Percentiles rank a stretch among this genome's conserved stretches.
These are phyloP conservation scores for Perca fluviatilis DNA, from an alignment of 2,113 vertebrate species.

Conservation along the genomic window DNA sequence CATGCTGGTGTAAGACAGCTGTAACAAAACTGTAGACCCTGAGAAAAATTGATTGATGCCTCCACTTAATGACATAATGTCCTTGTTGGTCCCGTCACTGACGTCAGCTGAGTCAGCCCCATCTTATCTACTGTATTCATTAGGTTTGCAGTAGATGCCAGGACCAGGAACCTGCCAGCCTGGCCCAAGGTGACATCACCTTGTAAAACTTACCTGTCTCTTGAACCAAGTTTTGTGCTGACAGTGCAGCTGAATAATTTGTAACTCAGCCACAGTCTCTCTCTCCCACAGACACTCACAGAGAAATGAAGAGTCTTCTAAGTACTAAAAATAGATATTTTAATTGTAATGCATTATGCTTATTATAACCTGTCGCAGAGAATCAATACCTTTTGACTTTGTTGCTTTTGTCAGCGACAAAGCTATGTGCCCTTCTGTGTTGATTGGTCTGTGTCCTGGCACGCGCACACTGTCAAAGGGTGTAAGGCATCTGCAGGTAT, in stretches of 20 bases:
- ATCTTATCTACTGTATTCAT: constrained; percentile 38
- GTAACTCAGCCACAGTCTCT: too few species aligned
- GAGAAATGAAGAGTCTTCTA: background rate
- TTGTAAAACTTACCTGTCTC: constrained; percentile 33
- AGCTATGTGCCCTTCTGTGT: background rate
- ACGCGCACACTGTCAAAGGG: background rate
- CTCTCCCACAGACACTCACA: too few species aligned
- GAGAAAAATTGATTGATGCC: background rate
- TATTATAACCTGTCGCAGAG: background rate
- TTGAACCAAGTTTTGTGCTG: background rate
- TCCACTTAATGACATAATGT: constrained; percentile 25
- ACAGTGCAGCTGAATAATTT: constrained; percentile 32
- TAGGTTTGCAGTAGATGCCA: constrained; percentile 4
- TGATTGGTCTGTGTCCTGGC: constrained; percentile 20
- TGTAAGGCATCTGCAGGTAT: constrained; percentile 33
- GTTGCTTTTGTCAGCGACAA: background rate
- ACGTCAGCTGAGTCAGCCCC: constrained; percentile 30
- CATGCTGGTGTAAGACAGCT: background rate
- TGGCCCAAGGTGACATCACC: constrained; percentile 38
- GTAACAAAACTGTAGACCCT: background rate
- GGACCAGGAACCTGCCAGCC: constrained; percentile 4
- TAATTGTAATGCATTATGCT: background rate
- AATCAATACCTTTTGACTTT: constrained; percentile 35
- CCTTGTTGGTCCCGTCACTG: constrained; percentile 8
- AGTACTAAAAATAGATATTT: background rate